These are phyloP conservation scores for Euleptes europaea DNA, from an alignment of 2,113 vertebrate species.

Conservation along the genomic window DNA sequence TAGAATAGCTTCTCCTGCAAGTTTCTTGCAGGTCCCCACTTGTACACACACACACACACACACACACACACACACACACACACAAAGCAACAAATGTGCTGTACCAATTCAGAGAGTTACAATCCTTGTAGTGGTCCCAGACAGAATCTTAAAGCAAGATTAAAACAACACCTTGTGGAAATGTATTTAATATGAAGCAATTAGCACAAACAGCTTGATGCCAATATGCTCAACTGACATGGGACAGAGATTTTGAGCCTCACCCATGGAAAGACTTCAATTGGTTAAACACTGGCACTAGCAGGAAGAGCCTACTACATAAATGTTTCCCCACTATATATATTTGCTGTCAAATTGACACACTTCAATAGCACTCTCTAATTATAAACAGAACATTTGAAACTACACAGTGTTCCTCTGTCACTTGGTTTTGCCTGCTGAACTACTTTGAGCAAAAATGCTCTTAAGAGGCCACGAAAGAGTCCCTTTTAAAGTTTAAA, in stretches of 20 bases:
- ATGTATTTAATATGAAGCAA: conserved; percentile 1
- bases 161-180: neutral
- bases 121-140: neutral
- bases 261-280: neutral
- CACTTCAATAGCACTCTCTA: conserved; percentile 35
- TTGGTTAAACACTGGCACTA: neutral
- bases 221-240: neutral
- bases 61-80: neutral
- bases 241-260: neutral
- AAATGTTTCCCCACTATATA: conserved; percentile 19
- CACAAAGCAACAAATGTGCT: neutral
- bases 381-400: conserved; percentile 22
- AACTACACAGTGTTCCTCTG: conserved; percentile 41
- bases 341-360: conserved; percentile 32
- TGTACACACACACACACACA: too few relatives aligned
- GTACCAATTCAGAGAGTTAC: conserved; percentile 1
- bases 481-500: conserved; percentile 24
- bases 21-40: too few relatives aligned
- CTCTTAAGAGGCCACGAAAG: conserved; percentile 7
- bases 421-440: conserved; percentile 41
- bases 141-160: neutral
- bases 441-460: conserved; percentile 41
- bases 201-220: neutral
- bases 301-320: conserved; percentile 16
- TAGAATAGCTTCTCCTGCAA: too few relatives aligned